Base-by-base conservation (phyloP, 2,797 vertebrate species). In the Notolabrus celidotus region DNA sequence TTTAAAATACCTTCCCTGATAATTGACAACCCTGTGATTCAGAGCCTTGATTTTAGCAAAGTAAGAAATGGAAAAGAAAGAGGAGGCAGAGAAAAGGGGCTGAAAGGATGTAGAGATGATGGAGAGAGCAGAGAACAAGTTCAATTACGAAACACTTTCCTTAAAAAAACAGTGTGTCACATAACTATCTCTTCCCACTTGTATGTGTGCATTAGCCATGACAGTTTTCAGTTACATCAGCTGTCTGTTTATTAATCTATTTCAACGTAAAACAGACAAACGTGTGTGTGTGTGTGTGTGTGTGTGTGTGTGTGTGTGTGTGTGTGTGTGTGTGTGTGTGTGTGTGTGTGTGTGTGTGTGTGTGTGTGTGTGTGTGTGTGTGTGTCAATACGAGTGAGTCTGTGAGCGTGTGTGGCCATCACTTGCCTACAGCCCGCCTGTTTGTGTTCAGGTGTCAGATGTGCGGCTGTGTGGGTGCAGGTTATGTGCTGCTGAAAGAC, bases 401-500 rank as follows among this genome's bases (percentile, higher is more conserved):
- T 20, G 3, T 15, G n/a, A n/a, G 22, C n/a, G 45, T 33, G 6
- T 25, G 33, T 36, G 39, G 59, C 17, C 19, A 19, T 78, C 46
- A 31, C 66, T 43, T 53, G n/a, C 33, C 52, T 15, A 41, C 43
- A 57, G 52, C 29, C 34, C 50, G 52, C 41, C 29, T 52, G 67
- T 58, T 53, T 74, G 76, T 80, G 54, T 56, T 38, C 61, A 63
- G 64, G 63, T 84, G 70, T 82, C 76, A 86, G 75, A 68, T 77
- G 74, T 74, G 57, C 53, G 56, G 57, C n/a, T 71, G 82, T 79
- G 81, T 82, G 77, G 77, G 79, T 17, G 71, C 63, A 71, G 59
- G 57, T 76, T 68, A 57, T 42, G 71, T 65, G 34, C 41, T 31
- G 22, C 74, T 78, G 67, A 77, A 72, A 80, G 67, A 75, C 65